These are phyloP conservation scores for Myotis pilosus DNA, from an alignment of 2,797 vertebrate species.

Conservation along the genomic window DNA sequence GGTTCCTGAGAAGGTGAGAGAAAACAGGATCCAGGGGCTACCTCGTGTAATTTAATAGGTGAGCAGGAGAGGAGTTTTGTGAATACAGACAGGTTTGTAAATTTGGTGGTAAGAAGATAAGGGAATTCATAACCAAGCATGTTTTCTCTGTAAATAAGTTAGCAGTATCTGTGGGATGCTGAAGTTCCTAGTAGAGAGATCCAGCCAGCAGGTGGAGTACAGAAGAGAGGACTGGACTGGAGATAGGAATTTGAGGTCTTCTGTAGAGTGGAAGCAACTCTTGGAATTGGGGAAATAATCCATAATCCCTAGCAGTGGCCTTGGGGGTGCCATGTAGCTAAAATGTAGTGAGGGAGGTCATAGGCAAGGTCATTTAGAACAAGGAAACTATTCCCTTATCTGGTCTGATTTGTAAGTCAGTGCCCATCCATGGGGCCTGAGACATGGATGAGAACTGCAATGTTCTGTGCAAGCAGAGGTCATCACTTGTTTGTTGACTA, in stretches of 20 bases:
- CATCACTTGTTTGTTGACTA: neutral
- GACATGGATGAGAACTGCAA: neutral
- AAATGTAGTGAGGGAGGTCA: neutral
- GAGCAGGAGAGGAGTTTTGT: neutral
- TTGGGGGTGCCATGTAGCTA: neutral
- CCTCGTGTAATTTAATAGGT: constrained; percentile 10
- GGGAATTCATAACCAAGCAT: neutral
- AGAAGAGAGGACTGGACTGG: neutral
- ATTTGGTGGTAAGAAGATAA: neutral
- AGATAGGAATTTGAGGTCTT: neutral
- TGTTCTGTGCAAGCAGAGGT: neutral
- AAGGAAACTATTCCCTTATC: neutral
- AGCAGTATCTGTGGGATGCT: neutral
- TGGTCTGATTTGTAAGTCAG: neutral
- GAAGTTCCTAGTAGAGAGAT: neutral
- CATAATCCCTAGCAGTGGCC: neutral
- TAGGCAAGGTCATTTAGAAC: neutral
- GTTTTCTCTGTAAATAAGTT: neutral
- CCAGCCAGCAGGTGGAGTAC: neutral
- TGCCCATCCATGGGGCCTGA: neutral
- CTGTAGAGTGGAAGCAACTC: neutral
- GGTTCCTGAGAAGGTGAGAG: neutral
- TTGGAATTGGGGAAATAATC: neutral
- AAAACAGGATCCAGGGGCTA: neutral
- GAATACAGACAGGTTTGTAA: neutral